Evolutionary conservation across 2,888 invertebrate genomes (phyloP), one percentile per base, ranked within the genome.

Genomic region (Drosophila phalerata): DNA sequence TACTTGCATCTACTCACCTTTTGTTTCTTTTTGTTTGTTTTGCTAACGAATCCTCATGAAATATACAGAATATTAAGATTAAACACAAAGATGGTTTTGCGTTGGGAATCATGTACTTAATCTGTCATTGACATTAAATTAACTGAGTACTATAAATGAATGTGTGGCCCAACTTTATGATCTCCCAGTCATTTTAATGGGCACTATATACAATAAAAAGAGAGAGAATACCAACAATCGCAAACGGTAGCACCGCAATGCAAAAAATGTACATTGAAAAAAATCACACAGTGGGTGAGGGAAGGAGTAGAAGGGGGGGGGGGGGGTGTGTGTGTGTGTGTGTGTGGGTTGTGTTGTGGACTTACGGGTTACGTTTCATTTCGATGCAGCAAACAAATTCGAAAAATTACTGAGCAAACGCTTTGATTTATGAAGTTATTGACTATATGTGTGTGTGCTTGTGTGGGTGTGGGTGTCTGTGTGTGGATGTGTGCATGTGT

Each of bases 381-480:
- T 62, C 65, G 77, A 42, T 73, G 81, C 82, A 69, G 81, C 89
- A 86, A 88, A 83, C 89, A 84, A 84, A 84, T 84, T 84, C 89
- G 75, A 76, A 85, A 83, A 85, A 87, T 87, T 87, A 83, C 89
- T 84, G 89, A 84, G 89, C 87, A 87, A 89, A 85, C 89, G 81
- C 89, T 86, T 84, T 84, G 84, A 84, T 84, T 85, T 89, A 85
- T 85, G 87, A 85, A 85, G 85, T 89, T 89, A 87, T 89, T 70
- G 73, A 75, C 63, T 80, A 28, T 53, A 32, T 61, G 22, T 40
- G 38, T 13, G 68, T 48, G 64, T 52, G 61, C 22, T 45, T 45
- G 56, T 25, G 58, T 22, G 40, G 19, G 43, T 49, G 30, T 9
- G 30, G 9, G 30, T 8, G 30, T 30, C 48, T 34, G 48, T 30